Conservation (phyloP, 2,113 vertebrate species). For the Gobiocypris rarus region DNA sequence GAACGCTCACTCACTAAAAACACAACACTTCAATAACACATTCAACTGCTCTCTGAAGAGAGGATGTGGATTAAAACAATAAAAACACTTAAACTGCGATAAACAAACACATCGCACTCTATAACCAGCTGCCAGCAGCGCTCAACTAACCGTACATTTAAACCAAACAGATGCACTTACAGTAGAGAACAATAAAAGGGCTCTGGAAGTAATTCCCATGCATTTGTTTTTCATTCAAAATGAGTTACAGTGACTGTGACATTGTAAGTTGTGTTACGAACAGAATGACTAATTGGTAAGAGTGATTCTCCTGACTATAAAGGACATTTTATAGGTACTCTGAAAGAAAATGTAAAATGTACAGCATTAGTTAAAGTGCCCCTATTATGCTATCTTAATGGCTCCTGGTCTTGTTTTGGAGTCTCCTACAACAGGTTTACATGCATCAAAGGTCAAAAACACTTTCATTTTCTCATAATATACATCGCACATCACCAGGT, state of each 20-base stretch:
- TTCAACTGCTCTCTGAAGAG: background rate
- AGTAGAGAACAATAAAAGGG: background rate
- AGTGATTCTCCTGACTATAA: background rate
- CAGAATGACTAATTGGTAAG: no score
- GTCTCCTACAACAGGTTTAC: no score
- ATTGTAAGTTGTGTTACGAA: background rate
- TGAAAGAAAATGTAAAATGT: background rate
- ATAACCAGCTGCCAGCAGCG: background rate
- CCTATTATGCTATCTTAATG: no score
- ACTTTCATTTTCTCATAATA: no score
- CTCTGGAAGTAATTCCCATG: background rate
- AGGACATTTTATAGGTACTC: background rate
- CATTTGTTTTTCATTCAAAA: background rate
- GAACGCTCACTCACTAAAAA: background rate
- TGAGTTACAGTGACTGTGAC: background rate
- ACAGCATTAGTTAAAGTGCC: no score
- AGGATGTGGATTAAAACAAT: background rate
- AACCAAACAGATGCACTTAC: background rate
- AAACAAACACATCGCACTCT: background rate
- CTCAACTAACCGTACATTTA: background rate
- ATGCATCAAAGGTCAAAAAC: no score
- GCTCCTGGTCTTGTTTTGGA: no score
- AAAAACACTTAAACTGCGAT: conserved; percentile 22
- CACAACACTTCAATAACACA: background rate
- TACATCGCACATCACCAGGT: no score